Evolutionary conservation across 2,797 vertebrate species (phyloP).

Genomic region (Martes flavigula): DNA sequence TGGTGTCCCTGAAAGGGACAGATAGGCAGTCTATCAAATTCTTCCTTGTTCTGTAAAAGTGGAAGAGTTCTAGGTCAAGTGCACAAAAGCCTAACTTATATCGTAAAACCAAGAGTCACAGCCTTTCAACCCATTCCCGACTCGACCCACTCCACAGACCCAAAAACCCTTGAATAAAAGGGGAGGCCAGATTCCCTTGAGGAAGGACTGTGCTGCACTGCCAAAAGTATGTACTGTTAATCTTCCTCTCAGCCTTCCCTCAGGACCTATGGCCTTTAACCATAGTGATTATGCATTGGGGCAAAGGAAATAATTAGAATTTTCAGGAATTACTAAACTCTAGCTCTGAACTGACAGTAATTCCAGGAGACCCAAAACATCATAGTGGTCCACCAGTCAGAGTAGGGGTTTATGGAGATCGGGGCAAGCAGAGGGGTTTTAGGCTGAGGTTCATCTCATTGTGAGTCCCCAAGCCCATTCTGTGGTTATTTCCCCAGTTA

Average conservation of each 20-base stretch:
- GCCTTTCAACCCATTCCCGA: not conserved
- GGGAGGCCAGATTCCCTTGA: not conserved
- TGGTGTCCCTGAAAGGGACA: not conserved
- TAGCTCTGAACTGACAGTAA: not conserved
- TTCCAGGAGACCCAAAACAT: not conserved
- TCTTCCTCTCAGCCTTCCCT: not conserved
- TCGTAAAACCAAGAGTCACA: not conserved
- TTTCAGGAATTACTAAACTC: not conserved
- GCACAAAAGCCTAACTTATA: not conserved
- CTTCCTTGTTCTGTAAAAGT: not conserved
- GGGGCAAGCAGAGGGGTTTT: not conserved
- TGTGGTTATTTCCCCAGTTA: not conserved
- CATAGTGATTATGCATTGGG: not conserved
- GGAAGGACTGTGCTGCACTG: not conserved
- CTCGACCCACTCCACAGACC: not conserved
- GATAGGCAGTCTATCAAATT: not conserved
- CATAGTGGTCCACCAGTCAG: not conserved
- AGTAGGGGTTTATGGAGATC: not conserved
- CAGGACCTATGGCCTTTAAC: not conserved
- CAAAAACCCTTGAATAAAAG: not conserved
- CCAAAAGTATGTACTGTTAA: not conserved
- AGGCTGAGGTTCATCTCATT: not conserved
- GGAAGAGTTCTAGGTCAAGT: not conserved
- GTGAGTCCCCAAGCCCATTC: not conserved
- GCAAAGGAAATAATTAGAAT: conserved; percentile 20